Percentiles rank a stretch among this genome's conserved stretches.
phyloP scores from a whole-genome alignment of 2,113 vertebrate genomes.

The Paraplagusia blochii region DNA sequence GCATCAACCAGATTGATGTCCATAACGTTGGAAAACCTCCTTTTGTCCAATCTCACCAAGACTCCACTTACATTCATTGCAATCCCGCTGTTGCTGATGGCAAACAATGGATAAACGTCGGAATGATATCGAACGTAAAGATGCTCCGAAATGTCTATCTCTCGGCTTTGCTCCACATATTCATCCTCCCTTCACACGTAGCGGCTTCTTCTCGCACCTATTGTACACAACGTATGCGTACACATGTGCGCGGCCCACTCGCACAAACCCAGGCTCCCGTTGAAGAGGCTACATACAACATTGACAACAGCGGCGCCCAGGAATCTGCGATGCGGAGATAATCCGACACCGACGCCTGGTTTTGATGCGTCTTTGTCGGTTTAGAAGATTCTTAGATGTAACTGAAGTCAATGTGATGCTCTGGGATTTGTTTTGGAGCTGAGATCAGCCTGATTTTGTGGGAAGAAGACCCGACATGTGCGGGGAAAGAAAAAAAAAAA shows the following conservation, averaged over 20 bases:
- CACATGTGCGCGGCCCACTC: conserved; percentile 62
- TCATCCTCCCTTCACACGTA: conserved; percentile 64
- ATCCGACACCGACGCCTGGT: background rate
- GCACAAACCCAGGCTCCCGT: conserved; percentile 52
- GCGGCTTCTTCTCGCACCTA: conserved; percentile 65
- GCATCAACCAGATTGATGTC: no score
- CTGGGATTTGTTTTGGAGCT: conserved; percentile 12
- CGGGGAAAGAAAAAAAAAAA: no score
- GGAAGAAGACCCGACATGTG: conserved; percentile 62
- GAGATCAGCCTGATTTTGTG: conserved; percentile 44
- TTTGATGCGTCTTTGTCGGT: background rate
- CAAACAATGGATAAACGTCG: conserved; percentile 14
- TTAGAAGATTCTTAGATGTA: background rate
- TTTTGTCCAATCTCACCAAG: conserved; percentile 33
- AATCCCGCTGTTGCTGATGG: conserved; percentile 12
- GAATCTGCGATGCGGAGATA: no score
- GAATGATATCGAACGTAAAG: conserved; percentile 22
- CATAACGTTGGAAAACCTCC: conserved; percentile 3
- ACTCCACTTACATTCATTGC: conserved; percentile 67
- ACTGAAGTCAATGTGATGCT: background rate
- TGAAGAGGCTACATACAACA: conserved; percentile 51
- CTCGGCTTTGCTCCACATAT: conserved; percentile 66
- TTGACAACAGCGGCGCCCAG: conserved; percentile 38
- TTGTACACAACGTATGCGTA: conserved; percentile 69
- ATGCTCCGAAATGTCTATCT: conserved; percentile 67